These are phyloP conservation scores for Asbolus verrucosus DNA, from an alignment of 1,140 invertebrate species.

Conservation along the genomic window DNA sequence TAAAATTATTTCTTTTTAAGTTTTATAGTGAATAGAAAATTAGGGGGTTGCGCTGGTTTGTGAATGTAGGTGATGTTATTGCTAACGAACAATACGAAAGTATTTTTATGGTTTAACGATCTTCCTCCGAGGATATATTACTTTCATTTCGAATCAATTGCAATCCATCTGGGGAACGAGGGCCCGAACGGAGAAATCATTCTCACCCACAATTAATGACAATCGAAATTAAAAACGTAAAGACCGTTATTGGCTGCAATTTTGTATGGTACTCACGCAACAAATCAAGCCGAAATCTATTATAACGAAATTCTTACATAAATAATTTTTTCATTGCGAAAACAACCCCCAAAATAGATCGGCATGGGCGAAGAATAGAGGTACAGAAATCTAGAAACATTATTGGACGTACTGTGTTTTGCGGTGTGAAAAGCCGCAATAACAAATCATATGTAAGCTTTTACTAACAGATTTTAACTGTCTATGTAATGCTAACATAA, in stretches of 20 bases:
- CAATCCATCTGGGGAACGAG: constrained; percentile 58
- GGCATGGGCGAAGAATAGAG: constrained; percentile 6
- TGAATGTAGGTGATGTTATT: constrained; percentile 35
- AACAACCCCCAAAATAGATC: background rate
- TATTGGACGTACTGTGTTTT: constrained; percentile 52
- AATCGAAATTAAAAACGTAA: constrained; percentile 64
- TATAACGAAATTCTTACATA: constrained; percentile 36
- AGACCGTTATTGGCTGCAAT: constrained; percentile 58
- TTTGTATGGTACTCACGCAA: constrained; percentile 8
- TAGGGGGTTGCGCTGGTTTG: background rate
- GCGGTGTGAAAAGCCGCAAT: constrained; percentile 63
- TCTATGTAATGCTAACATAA: constrained; percentile 64
- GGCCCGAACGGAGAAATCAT: constrained; percentile 56
- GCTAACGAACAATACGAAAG: constrained; percentile 53
- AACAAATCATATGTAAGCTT: constrained; percentile 65
- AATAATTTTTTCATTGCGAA: constrained; percentile 22
- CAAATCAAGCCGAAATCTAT: constrained; percentile 32
- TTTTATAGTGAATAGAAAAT: no score
- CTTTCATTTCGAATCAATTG: constrained; percentile 64
- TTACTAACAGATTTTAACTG: constrained; percentile 65
- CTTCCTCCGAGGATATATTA: constrained; percentile 63
- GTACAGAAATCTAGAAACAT: constrained; percentile 33
- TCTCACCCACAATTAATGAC: constrained; percentile 63
- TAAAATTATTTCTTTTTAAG: no score
- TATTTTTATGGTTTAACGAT: constrained; percentile 63